Evolutionary conservation across 2,888 invertebrate genomes (phyloP), one percentile per base, ranked within the genome.

Genomic region (Calameuta pallipes): DNA sequence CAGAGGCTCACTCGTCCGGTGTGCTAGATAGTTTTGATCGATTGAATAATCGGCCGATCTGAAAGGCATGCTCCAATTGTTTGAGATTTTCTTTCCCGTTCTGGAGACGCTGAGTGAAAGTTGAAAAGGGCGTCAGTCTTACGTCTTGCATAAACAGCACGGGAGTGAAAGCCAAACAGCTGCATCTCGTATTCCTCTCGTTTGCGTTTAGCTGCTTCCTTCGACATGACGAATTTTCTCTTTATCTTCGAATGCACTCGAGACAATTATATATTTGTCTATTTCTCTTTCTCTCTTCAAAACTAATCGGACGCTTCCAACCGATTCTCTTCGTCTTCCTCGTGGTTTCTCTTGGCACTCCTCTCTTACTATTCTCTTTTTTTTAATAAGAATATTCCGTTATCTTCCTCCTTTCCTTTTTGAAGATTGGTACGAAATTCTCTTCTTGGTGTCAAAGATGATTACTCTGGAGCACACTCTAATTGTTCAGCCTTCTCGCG

Each of bases 171-270:
- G 82, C 86, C 85, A 82, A 89, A 89, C 86, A 90, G 86, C 87
- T 90, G 90, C 90, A 89, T 89, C 84, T 90, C 87, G 84, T 90
- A 90, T 81, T 90, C 90, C 84, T 90, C 90, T 78, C 81, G 83
- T 82, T 86, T 86, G 34, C 89, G 87, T 76, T 84, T 85, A 31
- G 75, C 68, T 68, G 75, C 33, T 34, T 79, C 77, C 34, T 69
- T 31, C 12, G 75, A 77, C 79, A 79, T 79, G 56, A 9, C 11
- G 30, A 68, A 74, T 75, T 77, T 34, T 31, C 36, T 75, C 37
- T 70, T 74, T 70, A 69, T 33, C 30, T 69, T 74, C 13, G 33
- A 80, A 74, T 75, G 33, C 74, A 76, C 23, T 23, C 31, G 31
- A 36, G 23, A 56, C 23, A 9, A 56, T 75, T 73, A 74, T 74